Conservation (phyloP, 1,140 invertebrate species). For the Agrilus planipennis region DNA sequence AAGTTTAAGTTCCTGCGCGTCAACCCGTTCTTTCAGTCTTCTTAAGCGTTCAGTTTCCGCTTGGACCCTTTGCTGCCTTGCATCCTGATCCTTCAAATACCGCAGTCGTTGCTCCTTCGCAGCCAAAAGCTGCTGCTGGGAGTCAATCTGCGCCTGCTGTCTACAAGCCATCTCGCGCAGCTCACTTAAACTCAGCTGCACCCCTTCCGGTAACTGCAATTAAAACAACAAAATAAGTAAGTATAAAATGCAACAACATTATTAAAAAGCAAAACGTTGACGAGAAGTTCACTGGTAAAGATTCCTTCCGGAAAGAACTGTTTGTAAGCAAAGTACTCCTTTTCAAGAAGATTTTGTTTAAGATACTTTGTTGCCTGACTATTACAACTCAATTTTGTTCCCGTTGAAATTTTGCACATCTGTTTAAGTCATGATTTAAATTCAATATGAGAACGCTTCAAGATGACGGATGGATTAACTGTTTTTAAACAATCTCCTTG, state of each 20-base stretch:
- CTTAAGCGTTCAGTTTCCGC: constrained; percentile 80
- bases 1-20: constrained; percentile 87
- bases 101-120: constrained; percentile 87
- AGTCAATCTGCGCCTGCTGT: constrained; percentile 93
- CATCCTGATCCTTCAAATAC: constrained; percentile 87
- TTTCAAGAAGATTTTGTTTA: too few species aligned
- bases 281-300: neutral
- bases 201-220: constrained; percentile 72
- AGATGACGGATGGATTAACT: too few species aligned
- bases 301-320: neutral
- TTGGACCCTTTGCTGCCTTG: constrained; percentile 66
- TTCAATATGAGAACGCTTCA: too few species aligned
- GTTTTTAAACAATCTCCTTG: too few species aligned
- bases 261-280: too few species aligned
- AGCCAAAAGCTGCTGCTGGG: constrained; percentile 78
- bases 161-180: constrained; percentile 90
- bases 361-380: too few species aligned
- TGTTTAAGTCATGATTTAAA: too few species aligned
- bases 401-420: too few species aligned
- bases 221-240: constrained; percentile 9
- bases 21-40: constrained; percentile 77
- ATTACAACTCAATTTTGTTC: too few species aligned
- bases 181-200: constrained; percentile 79
- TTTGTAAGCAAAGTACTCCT: too few species aligned
- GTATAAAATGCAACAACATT: neutral